phyloP scores from a whole-genome alignment of 2,113 vertebrate species.

The Accipiter cooperii region DNA sequence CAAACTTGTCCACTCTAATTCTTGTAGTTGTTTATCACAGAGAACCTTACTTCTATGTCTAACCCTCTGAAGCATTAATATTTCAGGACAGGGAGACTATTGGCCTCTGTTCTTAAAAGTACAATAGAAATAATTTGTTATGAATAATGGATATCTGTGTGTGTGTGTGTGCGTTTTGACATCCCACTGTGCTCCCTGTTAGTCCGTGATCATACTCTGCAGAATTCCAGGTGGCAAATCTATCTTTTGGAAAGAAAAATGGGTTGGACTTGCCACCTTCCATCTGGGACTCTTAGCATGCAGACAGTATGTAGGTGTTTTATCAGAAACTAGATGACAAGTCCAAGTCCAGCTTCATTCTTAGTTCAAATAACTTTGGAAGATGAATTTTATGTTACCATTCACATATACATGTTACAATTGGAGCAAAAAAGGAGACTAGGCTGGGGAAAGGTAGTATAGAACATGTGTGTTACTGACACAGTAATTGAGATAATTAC shows the following conservation, averaged over 20 bases:
- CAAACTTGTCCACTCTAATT: neutral
- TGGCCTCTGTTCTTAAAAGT: neutral
- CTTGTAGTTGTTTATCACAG: neutral
- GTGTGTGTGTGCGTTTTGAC: neutral
- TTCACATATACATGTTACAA: neutral
- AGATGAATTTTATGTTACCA: neutral
- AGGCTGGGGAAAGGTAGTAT: neutral
- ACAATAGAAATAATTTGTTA: neutral
- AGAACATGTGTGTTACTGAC: neutral
- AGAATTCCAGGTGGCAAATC: constrained; percentile 42
- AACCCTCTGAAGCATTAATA: neutral
- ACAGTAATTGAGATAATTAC: constrained; percentile 70
- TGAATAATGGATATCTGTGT: neutral
- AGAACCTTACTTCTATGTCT: neutral
- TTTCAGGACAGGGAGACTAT: neutral
- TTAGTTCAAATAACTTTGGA: neutral
- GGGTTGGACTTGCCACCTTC: neutral
- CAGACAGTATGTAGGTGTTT: neutral
- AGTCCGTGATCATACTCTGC: neutral
- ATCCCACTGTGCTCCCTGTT: neutral
- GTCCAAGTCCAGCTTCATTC: neutral
- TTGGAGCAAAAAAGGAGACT: neutral
- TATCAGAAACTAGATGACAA: neutral
- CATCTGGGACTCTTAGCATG: constrained; percentile 7
- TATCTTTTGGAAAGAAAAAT: neutral